Evolutionary conservation across 2,113 vertebrate species (phyloP), one percentile per base, ranked within the genome.

Genomic region (Dascyllus trimaculatus): DNA sequence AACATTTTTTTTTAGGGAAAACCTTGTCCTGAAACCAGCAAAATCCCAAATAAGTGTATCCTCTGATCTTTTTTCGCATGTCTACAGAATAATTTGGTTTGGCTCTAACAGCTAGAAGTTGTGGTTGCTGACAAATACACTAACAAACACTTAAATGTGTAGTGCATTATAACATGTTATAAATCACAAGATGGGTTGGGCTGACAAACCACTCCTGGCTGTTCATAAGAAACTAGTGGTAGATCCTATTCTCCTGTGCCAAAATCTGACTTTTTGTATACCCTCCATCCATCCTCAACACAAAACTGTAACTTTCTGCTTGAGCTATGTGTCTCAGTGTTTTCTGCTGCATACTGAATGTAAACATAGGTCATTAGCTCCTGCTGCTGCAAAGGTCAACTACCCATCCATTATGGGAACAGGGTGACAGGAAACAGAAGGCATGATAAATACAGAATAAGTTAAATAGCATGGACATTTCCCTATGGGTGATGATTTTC

Each of bases 321-420:
- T 63, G 45, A 25, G 18, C 14, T 63, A 32, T 32, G 22, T 4
- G 25, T 46, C 25, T 71, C 19, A 26, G 15, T 18, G 24, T 51
- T 60, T 71, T 69, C 49, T 51, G 8, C 26, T 71, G 5, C 46
- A 43, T 22, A 22, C 43, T 14, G 4, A 66, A 53, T 4, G 6
- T 40, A 51, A 76, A 74, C 43, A 68, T 49, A 15, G 52, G 24
- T 53, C 61, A 64, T 69, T 54, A 45, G 46, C 38, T 65, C n/a
- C 38, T 63, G 46, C 43, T 25, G 18, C 75, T 49, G 18, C 57
- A 68, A 58, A 74, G 65, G 62, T 81, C 67, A 89, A 77, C 48
- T 40, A 19, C 60, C 58, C 57, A 61, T 86, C 57, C 24, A 80
- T 79, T 86, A 79, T 58, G 15, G 6, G 49, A 80, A 52, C 21